Evolutionary conservation across 2,888 invertebrate genomes (phyloP).

Genomic region (Apamea anceps): DNA sequence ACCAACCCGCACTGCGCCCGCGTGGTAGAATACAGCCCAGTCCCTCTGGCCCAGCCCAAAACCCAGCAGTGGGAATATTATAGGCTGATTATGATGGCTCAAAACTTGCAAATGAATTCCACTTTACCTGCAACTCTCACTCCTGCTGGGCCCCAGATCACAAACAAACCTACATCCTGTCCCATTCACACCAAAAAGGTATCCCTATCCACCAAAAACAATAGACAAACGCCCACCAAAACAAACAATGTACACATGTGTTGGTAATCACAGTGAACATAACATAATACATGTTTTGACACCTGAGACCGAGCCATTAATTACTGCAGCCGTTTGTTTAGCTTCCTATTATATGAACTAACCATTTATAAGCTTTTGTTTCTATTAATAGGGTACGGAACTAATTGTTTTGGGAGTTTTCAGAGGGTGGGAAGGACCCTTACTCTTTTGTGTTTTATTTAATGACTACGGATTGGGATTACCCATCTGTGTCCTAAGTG

Average conservation of each 20-base stretch:
- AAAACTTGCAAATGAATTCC: neutral
- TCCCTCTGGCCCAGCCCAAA: too few species aligned
- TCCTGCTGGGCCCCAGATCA: neutral
- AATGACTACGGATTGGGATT: neutral
- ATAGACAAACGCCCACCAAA: constrained; percentile 1
- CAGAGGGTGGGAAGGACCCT: neutral
- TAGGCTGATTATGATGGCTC: neutral
- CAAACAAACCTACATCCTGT: neutral
- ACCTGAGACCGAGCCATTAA: constrained; percentile 48
- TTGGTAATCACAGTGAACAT: constrained; percentile 34
- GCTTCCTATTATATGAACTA: constrained; percentile 18
- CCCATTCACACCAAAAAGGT: neutral
- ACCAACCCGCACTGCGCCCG: too few species aligned
- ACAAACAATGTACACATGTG: constrained; percentile 30
- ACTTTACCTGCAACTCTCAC: neutral
- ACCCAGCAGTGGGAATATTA: too few species aligned
- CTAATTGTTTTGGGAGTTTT: constrained; percentile 25
- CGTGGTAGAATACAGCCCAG: too few species aligned
- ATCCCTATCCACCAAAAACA: constrained; percentile 1
- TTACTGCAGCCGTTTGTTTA: constrained; percentile 37
- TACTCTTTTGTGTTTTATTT: constrained; percentile 22
- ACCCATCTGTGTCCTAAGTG: neutral
- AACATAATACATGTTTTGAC: constrained; percentile 47
- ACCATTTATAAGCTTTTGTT: constrained; percentile 44
- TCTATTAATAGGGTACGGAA: constrained; percentile 30